These are phyloP conservation scores for Chrysemys picta DNA, from an alignment of 2,113 vertebrate genomes.

Conservation along the genomic window DNA sequence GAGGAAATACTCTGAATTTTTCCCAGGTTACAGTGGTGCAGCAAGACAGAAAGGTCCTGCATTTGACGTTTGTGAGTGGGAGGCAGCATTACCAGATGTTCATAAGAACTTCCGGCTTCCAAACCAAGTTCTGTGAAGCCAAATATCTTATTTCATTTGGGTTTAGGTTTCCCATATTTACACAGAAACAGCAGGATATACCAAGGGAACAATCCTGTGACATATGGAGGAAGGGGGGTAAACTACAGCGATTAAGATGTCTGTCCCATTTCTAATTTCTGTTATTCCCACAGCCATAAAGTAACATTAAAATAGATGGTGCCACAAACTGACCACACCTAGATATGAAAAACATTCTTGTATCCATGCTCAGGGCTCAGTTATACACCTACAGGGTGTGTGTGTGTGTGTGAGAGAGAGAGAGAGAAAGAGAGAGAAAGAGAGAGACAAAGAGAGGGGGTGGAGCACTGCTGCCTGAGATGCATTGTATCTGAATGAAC, in stretches of 20 bases:
- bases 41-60: constrained; percentile 41
- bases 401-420: too few species aligned
- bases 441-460: too few species aligned
- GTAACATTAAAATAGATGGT: neutral
- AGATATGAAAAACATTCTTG: neutral
- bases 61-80: constrained; percentile 61
- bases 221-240: neutral
- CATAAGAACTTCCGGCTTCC: constrained; percentile 32
- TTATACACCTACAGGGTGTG: neutral
- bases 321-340: neutral
- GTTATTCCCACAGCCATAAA: constrained; percentile 16
- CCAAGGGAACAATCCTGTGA: constrained; percentile 19
- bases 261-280: constrained; percentile 9
- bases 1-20: constrained; percentile 62
- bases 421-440: too few species aligned
- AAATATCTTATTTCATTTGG: constrained; percentile 51
- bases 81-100: constrained; percentile 67
- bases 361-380: neutral
- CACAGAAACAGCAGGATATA: constrained; percentile 15
- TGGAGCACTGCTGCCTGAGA: neutral
- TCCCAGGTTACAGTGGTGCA: constrained; percentile 35
- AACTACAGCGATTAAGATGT: neutral
- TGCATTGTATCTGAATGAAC: neutral
- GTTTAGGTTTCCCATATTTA: constrained; percentile 51
- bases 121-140: constrained; percentile 27